Evolutionary conservation across 2,888 invertebrate genomes (phyloP).

Genomic region (Pheosia tremula): DNA sequence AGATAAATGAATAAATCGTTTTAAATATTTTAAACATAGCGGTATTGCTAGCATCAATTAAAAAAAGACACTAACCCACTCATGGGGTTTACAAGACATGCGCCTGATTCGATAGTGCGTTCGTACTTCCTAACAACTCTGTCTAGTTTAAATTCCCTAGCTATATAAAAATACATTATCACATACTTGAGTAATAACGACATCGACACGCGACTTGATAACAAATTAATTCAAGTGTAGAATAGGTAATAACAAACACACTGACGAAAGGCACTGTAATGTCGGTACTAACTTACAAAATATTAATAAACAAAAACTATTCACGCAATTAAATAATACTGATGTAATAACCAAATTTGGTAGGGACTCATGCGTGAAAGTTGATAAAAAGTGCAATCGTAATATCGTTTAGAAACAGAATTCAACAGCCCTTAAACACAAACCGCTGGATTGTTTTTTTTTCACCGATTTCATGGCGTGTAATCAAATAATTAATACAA

Average conservation of each 20-base stretch:
- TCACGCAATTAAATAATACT: not conserved
- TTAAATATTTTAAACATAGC: slow-evolving; percentile 1
- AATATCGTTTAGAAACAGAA: slow-evolving; percentile 4
- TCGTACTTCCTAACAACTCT: slow-evolving; percentile 33
- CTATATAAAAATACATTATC: not conserved
- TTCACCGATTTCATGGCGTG: slow-evolving; percentile 17
- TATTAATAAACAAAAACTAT: too few species aligned
- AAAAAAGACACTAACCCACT: slow-evolving; percentile 23
- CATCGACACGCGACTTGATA: too few species aligned
- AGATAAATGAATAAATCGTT: not conserved
- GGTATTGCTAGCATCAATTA: slow-evolving; percentile 4
- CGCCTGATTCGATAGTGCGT: slow-evolving; percentile 17
- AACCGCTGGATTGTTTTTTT: slow-evolving; percentile 9
- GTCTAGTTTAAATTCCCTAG: slow-evolving; percentile 14
- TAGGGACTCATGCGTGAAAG: not conserved
- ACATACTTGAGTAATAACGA: too few species aligned
- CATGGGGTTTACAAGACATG: slow-evolving; percentile 27
- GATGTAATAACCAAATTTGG: not conserved
- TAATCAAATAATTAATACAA: slow-evolving; percentile 14
- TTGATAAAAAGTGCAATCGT: not conserved
- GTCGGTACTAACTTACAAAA: too few species aligned
- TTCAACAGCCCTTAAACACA: slow-evolving; percentile 5
- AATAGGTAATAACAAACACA: too few species aligned
- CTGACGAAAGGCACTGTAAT: too few species aligned
- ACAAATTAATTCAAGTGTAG: too few species aligned